These are phyloP conservation scores for Micropoecilia bifurca DNA, from an alignment of 2,797 vertebrate species.

Conservation along the genomic window DNA sequence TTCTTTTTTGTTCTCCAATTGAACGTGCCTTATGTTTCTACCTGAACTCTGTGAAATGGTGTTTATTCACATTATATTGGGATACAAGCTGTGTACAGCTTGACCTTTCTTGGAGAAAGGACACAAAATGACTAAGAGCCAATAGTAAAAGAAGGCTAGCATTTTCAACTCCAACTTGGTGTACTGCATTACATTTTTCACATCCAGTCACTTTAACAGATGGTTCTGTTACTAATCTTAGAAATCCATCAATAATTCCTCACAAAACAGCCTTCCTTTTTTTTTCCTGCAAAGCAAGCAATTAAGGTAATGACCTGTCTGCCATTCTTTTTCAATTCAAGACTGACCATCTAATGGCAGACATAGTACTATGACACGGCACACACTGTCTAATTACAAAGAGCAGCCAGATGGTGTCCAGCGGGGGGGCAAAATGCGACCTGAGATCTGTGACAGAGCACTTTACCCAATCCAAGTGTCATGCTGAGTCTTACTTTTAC, in stretches of 20 bases:
- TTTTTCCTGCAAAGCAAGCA: slow-evolving; percentile 40
- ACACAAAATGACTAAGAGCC: not conserved
- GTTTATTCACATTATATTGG: not conserved
- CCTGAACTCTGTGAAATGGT: not conserved
- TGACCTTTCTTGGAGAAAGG: not conserved
- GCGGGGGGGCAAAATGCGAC: slow-evolving; percentile 54
- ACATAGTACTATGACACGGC: slow-evolving; percentile 25
- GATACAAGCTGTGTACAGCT: not conserved
- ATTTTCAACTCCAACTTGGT: slow-evolving; percentile 10
- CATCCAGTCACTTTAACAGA: slow-evolving; percentile 35
- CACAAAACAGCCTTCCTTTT: slow-evolving; percentile 41
- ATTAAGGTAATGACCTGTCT: slow-evolving; percentile 58
- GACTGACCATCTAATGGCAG: slow-evolving; percentile 29
- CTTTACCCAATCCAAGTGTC: slow-evolving; percentile 27
- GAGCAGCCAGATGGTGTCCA: slow-evolving; percentile 47
- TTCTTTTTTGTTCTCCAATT: not conserved
- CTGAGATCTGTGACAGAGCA: slow-evolving; percentile 38
- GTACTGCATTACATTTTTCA: slow-evolving; percentile 4
- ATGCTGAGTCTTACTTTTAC: slow-evolving; percentile 44
- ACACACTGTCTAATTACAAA: slow-evolving; percentile 53
- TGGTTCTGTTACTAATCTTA: slow-evolving; percentile 49
- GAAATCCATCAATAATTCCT: slow-evolving; percentile 71
- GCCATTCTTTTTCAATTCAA: slow-evolving; percentile 35
- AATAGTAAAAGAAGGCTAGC: not conserved
- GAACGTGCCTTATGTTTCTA: not conserved